phyloP scores from a whole-genome alignment of 2,797 vertebrate genomes.

The Luscinia luscinia region DNA sequence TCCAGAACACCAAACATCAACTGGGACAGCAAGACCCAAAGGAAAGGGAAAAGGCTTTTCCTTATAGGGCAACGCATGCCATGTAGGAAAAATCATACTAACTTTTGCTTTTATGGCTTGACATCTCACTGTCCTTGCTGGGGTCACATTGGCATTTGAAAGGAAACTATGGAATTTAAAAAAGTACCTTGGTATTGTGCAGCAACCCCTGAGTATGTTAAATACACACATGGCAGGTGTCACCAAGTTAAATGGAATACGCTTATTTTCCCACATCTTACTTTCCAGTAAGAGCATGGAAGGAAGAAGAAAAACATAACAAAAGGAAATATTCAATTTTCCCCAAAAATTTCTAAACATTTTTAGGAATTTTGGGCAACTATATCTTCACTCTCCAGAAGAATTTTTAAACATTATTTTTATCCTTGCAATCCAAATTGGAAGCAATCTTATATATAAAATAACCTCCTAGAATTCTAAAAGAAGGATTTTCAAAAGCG shows the following conservation, averaged over 20 bases:
- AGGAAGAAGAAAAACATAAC: not conserved
- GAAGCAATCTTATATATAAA: not conserved
- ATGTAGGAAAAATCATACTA: not conserved
- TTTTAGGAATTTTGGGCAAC: not conserved
- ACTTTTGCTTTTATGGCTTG: not conserved
- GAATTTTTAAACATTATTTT: not conserved
- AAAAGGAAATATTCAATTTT: not conserved
- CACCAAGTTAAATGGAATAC: not conserved
- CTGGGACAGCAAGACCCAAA: not conserved
- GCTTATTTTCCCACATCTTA: not conserved
- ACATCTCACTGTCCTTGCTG: not conserved
- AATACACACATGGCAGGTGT: not conserved
- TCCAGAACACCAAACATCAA: not conserved
- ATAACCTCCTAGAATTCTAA: not conserved
- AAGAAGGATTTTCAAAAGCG: not conserved
- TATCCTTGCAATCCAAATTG: not conserved
- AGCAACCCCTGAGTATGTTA: not conserved
- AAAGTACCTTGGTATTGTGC: not conserved
- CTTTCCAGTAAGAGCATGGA: not conserved
- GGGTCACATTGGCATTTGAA: not conserved
- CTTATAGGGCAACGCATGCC: accelerated
- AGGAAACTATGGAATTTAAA: not conserved
- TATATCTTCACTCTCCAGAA: not conserved
- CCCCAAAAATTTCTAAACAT: accelerated
- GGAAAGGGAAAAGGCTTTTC: not conserved